A percentile compares a stretch with the other conserved stretches of the same genome.
Evolutionary conservation across 2,113 vertebrate genomes (phyloP).

Genomic region (Pelmatolapia mariae): DNA sequence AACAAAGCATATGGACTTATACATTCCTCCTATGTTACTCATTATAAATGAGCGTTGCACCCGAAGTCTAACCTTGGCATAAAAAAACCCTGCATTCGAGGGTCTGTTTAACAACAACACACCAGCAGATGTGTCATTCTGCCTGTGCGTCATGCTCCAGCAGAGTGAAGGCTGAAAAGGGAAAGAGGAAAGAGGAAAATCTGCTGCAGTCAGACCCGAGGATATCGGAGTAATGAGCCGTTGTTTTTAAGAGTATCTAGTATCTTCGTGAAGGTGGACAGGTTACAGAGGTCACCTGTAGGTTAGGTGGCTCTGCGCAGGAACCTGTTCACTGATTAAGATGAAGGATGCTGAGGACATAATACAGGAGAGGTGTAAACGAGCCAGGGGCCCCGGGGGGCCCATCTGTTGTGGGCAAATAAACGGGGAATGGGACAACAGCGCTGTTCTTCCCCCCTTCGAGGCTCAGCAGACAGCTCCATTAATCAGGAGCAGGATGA

Average conservation of each 20-base stretch:
- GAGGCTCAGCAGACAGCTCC: conserved; percentile 50
- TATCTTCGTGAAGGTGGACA: conserved; percentile 1
- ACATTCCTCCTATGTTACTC: background rate
- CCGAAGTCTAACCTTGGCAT: background rate
- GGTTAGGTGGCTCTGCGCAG: conserved; percentile 14
- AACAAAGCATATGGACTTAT: background rate
- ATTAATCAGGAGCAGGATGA: conserved; percentile 66
- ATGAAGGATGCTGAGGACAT: conserved; percentile 43
- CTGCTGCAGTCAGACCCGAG: background rate
- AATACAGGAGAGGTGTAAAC: conserved; percentile 23
- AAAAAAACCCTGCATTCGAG: background rate
- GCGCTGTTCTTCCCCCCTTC: conserved; percentile 17
- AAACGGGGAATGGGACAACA: conserved; percentile 35
- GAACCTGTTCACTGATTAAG: conserved; percentile 45
- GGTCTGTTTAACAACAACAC: background rate
- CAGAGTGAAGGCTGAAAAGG: background rate
- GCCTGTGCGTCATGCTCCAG: background rate
- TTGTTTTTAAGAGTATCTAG: background rate
- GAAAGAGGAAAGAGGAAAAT: background rate
- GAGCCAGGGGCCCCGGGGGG: conserved; percentile 44
- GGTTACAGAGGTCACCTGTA: conserved; percentile 43
- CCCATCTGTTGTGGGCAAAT: conserved; percentile 65
- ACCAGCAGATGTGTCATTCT: background rate
- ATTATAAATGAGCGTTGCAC: background rate
- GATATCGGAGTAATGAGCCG: background rate